These are phyloP conservation scores for Diorhabda carinulata DNA, from an alignment of 1,140 invertebrate genomes.

Conservation along the genomic window DNA sequence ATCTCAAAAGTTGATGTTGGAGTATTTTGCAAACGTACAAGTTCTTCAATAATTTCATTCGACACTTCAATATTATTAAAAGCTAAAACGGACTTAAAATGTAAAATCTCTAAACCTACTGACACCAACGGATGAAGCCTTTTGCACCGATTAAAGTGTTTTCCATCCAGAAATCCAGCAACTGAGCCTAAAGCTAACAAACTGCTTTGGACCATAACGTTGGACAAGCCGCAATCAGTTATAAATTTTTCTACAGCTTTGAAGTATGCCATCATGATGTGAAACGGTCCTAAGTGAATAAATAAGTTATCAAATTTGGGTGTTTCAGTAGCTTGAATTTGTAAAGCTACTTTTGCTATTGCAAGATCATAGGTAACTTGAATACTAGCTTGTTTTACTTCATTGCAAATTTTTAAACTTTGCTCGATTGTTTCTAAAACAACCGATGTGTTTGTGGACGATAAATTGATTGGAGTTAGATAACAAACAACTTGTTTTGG, in stretches of 20 bases:
- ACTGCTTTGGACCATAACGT: conserved; percentile 41
- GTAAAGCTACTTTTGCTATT: too few species aligned
- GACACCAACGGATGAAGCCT: conserved; percentile 39
- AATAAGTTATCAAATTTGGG: too few species aligned
- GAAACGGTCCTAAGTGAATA: too few species aligned
- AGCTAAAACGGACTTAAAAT: conserved; percentile 24
- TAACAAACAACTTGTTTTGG: conserved; percentile 34
- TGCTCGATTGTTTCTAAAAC: conserved; percentile 30
- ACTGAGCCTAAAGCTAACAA: conserved; percentile 42
- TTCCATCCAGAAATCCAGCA: conserved; percentile 40
- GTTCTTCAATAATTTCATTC: too few species aligned
- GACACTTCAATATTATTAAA: not conserved
- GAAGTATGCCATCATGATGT: too few species aligned
- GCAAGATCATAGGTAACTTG: conserved; percentile 40
- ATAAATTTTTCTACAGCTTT: conserved; percentile 38
- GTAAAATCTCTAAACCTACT: conserved; percentile 37
- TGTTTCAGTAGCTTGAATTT: too few species aligned
- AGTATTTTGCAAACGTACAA: too few species aligned
- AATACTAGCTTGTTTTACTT: conserved; percentile 38
- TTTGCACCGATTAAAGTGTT: conserved; percentile 30
- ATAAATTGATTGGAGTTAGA: conserved; percentile 41
- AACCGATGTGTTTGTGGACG: conserved; percentile 39
- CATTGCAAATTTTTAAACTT: conserved; percentile 35
- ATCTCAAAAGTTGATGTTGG: too few species aligned
- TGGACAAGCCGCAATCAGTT: conserved; percentile 40